phyloP scores from a whole-genome alignment of 2,888 invertebrate genomes.

The Tipula helvola region DNA sequence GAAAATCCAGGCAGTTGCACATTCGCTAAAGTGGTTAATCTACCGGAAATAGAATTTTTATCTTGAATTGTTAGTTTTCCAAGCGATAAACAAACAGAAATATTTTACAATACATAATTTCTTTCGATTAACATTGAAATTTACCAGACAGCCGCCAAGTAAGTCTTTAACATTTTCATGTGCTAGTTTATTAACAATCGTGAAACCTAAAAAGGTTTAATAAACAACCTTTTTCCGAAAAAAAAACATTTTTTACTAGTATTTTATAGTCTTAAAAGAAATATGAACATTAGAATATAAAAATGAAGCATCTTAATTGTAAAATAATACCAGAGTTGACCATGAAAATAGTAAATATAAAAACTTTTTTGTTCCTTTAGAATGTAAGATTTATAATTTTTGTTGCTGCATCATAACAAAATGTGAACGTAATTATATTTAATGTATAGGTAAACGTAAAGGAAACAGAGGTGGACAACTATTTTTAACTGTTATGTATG shows the following conservation, averaged over 20 bases:
- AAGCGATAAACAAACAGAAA: not conserved
- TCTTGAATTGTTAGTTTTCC: not conserved
- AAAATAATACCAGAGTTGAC: not conserved
- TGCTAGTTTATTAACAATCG: not conserved
- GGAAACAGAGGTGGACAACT: not conserved
- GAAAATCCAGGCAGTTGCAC: not conserved
- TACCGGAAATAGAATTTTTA: not conserved
- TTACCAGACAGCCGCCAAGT: not conserved
- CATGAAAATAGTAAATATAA: not conserved
- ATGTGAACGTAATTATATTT: not conserved
- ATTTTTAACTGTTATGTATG: no score
- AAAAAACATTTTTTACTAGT: not conserved
- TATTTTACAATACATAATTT: not conserved
- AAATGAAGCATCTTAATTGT: not conserved
- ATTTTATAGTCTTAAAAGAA: not conserved
- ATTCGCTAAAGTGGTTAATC: not conserved
- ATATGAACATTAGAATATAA: not conserved
- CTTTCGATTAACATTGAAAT: not conserved
- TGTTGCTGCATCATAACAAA: not conserved
- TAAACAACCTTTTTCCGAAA: not conserved
- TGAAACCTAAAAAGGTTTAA: not conserved
- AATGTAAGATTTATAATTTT: not conserved
- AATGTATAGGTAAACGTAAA: not conserved
- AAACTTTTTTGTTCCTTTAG: not conserved
- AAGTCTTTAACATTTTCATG: not conserved